A percentile compares a stretch with the other conserved stretches of the same genome.
These are phyloP conservation scores for Teleopsis dalmanni DNA, from an alignment of 1,140 invertebrate genomes.

Conservation along the genomic window DNA sequence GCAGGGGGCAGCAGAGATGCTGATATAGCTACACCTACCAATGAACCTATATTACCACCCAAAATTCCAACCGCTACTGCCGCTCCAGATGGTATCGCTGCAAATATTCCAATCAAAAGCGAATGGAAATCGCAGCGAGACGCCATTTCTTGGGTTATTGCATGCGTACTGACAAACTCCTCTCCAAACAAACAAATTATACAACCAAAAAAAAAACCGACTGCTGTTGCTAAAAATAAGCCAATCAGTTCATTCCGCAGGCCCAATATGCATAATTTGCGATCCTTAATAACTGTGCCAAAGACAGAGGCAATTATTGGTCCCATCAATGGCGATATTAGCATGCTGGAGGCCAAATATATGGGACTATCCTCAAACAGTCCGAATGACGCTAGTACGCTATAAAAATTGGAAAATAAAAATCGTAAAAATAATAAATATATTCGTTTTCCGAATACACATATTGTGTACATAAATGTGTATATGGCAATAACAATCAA, in stretches of 20 bases:
- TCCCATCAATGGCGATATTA: conserved; percentile 72
- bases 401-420: conserved; percentile 15
- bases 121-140: conserved; percentile 56
- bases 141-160: conserved; percentile 64
- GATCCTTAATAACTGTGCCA: conserved; percentile 60
- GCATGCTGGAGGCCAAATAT: conserved; percentile 66
- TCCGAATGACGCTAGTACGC: conserved; percentile 56
- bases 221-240: conserved; percentile 52
- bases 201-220: conserved; percentile 64
- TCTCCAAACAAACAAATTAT: conserved; percentile 51
- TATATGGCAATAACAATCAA: neutral
- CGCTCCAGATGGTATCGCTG: conserved; percentile 65
- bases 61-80: conserved; percentile 66
- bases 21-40: conserved; percentile 75
- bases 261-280: conserved; percentile 52
- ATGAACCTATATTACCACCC: conserved; percentile 62
- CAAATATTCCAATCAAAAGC: conserved; percentile 59
- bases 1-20: conserved; percentile 70
- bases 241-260: conserved; percentile 59
- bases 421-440: neutral
- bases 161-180: conserved; percentile 52
- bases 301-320: conserved; percentile 69
- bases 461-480: neutral
- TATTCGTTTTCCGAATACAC: too few relatives aligned
- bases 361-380: conserved; percentile 71